Evolutionary conservation across 2,888 invertebrate genomes (phyloP), one percentile per base, ranked within the genome.

Genomic region (Bombyx huttoni): DNA sequence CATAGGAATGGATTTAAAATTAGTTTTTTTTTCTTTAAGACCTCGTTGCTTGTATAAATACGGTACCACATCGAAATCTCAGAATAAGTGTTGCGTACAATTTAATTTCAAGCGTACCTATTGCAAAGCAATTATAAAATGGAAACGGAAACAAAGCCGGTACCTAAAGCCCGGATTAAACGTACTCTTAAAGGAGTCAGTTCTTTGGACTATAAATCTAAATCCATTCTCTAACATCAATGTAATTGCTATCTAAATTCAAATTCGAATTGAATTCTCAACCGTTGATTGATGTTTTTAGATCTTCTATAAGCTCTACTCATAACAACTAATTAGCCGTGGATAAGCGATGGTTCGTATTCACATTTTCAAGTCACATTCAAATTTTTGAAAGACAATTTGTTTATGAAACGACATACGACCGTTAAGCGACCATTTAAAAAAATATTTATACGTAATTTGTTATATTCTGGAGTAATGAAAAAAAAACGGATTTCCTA

Each of bases 401-500:
- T 3, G 3, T 24, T 24, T 24, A 24, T 24, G 24, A 24, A 2
- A 24, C 24, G 1, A 5, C 2, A 24, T 3, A 24, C 5, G 0
- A 24, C 24, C 24, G 24, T 24, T 24, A 24, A 24, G 1, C 24
- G 2, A 3, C 2, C 24, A 24, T 24, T 24, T 3, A 24, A 24
- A 24, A 24, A 24, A 24, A 24, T 24, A 24, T 3, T 24, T 5
- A 24, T 24, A 24, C 24, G 24, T 3, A 24, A 24, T 24, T 24
- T 24, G 24, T 24, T 3, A 24, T 24, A 24, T 24, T 24, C 5
- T 24, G 24, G 24, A 3, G 5, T 24, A 24, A 24, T 24, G 24
- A 24, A 24, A 24, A 24, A 24, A 24, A 24, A 55, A 56, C 53
- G 54, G 52, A 53, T 24, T 24, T 24, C 9, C 40, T 3, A 40